Conservation (phyloP, 2,888 invertebrate species). For the Trissolcus brochymenae region DNA sequence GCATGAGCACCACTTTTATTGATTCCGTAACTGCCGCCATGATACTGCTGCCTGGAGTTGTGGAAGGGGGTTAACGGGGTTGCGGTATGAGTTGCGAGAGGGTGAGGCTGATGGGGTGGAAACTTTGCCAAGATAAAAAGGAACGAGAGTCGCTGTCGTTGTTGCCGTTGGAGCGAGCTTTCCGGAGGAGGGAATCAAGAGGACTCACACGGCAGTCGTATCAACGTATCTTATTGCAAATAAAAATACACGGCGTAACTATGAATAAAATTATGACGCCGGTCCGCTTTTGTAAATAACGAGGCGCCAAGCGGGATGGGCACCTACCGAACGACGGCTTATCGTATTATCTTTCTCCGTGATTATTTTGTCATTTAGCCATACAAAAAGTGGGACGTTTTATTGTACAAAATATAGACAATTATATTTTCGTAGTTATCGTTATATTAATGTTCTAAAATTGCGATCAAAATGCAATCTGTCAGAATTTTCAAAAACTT, state of each 20-base stretch:
- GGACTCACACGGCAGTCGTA: slow-evolving; percentile 65
- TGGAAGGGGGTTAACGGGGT: slow-evolving; percentile 62
- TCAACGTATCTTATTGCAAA: slow-evolving; percentile 75
- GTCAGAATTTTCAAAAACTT: too few relatives aligned
- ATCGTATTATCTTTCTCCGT: slow-evolving; percentile 47
- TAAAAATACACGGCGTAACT: slow-evolving; percentile 73
- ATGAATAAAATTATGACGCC: slow-evolving; percentile 74
- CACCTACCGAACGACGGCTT: slow-evolving; percentile 45
- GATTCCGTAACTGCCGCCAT: slow-evolving; percentile 77
- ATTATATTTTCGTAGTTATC: too few relatives aligned
- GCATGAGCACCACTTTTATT: slow-evolving; percentile 77
- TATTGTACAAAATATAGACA: too few relatives aligned
- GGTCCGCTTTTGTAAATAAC: slow-evolving; percentile 64
- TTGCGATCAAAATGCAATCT: too few relatives aligned
- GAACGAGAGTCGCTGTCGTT: slow-evolving; percentile 73
- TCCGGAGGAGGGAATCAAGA: slow-evolving; percentile 61
- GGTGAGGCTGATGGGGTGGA: slow-evolving; percentile 77
- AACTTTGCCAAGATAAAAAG: slow-evolving; percentile 77
- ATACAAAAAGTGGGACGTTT: neutral
- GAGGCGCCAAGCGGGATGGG: slow-evolving; percentile 56
- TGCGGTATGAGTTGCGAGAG: slow-evolving; percentile 62
- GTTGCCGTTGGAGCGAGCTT: slow-evolving; percentile 65
- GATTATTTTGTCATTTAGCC: slow-evolving; percentile 31
- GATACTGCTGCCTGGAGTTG: slow-evolving; percentile 69
- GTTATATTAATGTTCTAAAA: too few relatives aligned